These are phyloP conservation scores for Eristalis arbustorum DNA, from an alignment of 2,888 invertebrate species.

Conservation along the genomic window DNA sequence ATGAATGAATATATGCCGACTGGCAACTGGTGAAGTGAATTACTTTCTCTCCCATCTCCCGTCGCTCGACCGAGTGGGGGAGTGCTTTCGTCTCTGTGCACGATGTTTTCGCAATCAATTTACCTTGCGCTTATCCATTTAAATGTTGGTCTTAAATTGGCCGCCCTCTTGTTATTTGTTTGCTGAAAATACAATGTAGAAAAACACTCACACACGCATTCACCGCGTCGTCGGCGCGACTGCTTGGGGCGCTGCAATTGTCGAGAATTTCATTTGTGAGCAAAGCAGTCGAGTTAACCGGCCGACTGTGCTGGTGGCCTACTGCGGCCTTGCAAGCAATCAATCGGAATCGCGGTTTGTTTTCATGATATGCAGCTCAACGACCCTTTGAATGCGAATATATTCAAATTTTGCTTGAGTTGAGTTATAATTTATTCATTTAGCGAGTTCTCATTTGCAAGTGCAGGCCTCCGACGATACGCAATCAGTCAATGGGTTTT, in stretches of 20 bases:
- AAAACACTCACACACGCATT: not conserved
- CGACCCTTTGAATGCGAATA: constrained; percentile 14
- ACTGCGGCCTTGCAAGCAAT: not conserved
- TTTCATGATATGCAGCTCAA: not conserved
- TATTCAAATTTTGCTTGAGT: constrained; percentile 10
- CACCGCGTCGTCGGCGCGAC: not conserved
- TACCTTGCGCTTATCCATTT: constrained; percentile 18
- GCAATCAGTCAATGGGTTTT: not conserved
- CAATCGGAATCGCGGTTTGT: not conserved
- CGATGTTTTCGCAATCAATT: constrained; percentile 2
- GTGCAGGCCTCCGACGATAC: not conserved
- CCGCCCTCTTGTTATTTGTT: constrained; percentile 12
- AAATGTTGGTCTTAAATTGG: constrained; percentile 11
- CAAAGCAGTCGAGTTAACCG: not conserved
- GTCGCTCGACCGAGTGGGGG: not conserved
- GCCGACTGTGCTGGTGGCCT: not conserved
- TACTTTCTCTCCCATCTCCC: not conserved
- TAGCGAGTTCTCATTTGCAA: not conserved
- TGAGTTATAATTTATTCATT: not conserved
- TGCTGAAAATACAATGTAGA: not conserved
- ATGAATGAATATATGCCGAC: not conserved
- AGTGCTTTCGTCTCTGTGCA: not conserved
- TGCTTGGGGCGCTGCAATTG: not conserved
- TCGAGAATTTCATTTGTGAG: not conserved
- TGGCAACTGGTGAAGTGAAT: not conserved